phyloP scores from a whole-genome alignment of 92 coral and sea anemone genomes.

The Palythoa heliodiscus region DNA sequence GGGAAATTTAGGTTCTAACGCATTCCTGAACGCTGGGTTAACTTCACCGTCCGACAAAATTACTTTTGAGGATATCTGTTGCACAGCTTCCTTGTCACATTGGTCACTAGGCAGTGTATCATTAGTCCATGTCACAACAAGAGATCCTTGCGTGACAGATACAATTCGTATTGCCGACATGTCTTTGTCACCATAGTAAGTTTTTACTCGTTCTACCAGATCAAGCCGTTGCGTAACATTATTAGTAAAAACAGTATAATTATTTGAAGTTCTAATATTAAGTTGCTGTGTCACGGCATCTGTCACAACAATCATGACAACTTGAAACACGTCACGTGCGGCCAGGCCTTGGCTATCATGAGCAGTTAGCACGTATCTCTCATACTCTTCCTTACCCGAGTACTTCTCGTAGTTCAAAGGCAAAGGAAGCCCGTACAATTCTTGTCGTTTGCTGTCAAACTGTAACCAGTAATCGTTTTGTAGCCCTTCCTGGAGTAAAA shows the following conservation, averaged over 20 bases:
- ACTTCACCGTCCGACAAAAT: conserved; percentile 64
- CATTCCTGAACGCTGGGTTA: conserved; percentile 59
- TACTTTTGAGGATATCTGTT: conserved; percentile 59
- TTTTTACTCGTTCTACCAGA: conserved; percentile 62
- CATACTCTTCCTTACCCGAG: conserved; percentile 53
- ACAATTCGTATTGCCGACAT: conserved; percentile 62
- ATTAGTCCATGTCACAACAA: conserved; percentile 87
- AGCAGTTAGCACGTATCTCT: conserved; percentile 72
- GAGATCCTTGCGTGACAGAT: conserved; percentile 70
- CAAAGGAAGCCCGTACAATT: conserved; percentile 80
- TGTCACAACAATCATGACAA: conserved; percentile 55
- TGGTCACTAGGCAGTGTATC: conserved; percentile 74
- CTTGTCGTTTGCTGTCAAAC: conserved; percentile 73
- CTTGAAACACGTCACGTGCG: conserved; percentile 83
- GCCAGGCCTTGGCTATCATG: conserved; percentile 64
- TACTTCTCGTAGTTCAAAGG: conserved; percentile 55
- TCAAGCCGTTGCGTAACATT: conserved; percentile 69
- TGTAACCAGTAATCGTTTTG: conserved; percentile 77
- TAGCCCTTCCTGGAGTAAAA: conserved; percentile 46
- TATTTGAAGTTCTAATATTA: conserved; percentile 54
- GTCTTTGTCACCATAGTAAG: conserved; percentile 73
- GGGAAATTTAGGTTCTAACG: conserved; percentile 68
- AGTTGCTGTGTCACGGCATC: conserved; percentile 67
- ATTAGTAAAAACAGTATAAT: conserved; percentile 60
- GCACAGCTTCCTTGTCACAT: conserved; percentile 69